Base-by-base conservation (phyloP, 2,888 invertebrate genomes). In the Dolichomitus sp. region DNA sequence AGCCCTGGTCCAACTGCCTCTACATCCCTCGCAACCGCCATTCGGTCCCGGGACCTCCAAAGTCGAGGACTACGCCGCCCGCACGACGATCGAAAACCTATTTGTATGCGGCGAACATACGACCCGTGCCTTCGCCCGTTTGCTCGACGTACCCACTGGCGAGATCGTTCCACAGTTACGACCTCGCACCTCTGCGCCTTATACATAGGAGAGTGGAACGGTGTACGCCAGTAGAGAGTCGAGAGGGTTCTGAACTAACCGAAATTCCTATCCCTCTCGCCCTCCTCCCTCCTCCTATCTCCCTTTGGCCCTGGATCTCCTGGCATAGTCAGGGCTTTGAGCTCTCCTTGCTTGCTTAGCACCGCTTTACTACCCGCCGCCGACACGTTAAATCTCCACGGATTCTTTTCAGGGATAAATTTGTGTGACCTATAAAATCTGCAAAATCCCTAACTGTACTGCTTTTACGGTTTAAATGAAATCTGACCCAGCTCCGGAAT, bases 61-160 rank as follows among this genome's bases (percentile, higher is more conserved):
- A 45, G 40, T 37, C 59, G 48, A 54, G 63, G 30, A 42, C 40
- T 54, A 75, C 63, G 37, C 14, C 54, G 17, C 57, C 52, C 45
- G 33, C 30, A 79, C 74, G 80, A 52, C 74, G 84, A 85, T 80
- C 70, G 85, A 77, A 84, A 87, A 84, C 76, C 75, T 81, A 88
- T 88, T 88, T 87, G 85, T 88, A 88, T 89, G 85, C 87, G 81
- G 84, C 74, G 84, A 86, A 85, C 89, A 86, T 86, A 86, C 83
- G 85, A 81, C 61, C 40, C 33, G 27, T 54, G 63, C 61, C 30
- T 65, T 66, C 42, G 65, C 57, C 63, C 66, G 54, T 33, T 70
- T 70, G 74, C 84, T 84, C 81, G 88, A 84, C 87, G 79, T 86
- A 84, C 81, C 78, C 80, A 72, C 59, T 70, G 81, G 83, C 70